These are phyloP conservation scores for Scotopteryx bipunctaria DNA, from an alignment of 2,888 invertebrate genomes.

Conservation along the genomic window DNA sequence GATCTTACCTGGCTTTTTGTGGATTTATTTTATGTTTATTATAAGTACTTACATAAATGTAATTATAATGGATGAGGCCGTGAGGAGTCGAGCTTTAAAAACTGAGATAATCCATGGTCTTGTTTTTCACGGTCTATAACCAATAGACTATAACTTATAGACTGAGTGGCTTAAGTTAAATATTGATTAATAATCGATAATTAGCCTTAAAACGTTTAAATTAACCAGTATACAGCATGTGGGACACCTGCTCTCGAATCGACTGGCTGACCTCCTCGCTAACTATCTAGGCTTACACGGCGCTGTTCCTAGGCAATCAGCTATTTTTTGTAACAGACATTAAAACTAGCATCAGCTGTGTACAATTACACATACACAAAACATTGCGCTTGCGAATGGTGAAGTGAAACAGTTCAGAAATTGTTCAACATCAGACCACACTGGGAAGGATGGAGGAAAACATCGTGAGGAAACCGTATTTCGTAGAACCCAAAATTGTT, in stretches of 20 bases:
- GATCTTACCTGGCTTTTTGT: constrained; percentile 17
- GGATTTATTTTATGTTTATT: constrained; percentile 21
- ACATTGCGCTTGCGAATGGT: too few species aligned
- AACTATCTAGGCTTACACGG: constrained; percentile 11
- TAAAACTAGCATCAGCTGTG: neutral
- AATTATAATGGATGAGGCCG: constrained; percentile 21
- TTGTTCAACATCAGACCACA: too few species aligned
- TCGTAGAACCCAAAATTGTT: too few species aligned
- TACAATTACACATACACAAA: neutral
- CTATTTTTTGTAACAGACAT: constrained; percentile 1
- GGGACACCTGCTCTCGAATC: constrained; percentile 7
- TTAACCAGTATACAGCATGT: neutral
- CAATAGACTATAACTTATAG: too few species aligned
- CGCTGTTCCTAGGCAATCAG: constrained; percentile 9
- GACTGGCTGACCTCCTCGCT: constrained; percentile 5
- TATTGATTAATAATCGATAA: neutral
- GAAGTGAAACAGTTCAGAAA: too few species aligned
- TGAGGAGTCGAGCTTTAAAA: constrained; percentile 5
- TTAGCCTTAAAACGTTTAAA: neutral
- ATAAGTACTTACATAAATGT: constrained; percentile 12
- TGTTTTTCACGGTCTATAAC: too few species aligned
- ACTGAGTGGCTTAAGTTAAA: neutral
- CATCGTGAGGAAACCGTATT: too few species aligned
- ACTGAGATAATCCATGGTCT: neutral
- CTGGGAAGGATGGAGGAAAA: too few species aligned